These are phyloP conservation scores for Lasioglossum vierecki DNA, from an alignment of 2,888 invertebrate genomes.

Conservation along the genomic window DNA sequence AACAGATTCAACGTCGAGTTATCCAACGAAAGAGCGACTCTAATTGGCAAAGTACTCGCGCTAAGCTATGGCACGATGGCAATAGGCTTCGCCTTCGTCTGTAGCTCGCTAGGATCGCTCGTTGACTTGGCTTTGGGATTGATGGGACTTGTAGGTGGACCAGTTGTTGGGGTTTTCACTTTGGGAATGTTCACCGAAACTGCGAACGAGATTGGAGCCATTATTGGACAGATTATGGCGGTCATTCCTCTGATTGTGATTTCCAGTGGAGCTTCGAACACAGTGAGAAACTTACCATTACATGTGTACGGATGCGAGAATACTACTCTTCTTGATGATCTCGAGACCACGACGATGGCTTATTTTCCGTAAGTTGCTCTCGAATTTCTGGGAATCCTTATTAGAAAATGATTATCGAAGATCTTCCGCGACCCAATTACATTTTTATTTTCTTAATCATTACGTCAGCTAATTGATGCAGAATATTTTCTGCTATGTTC, in stretches of 20 bases:
- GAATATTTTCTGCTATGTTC: not conserved
- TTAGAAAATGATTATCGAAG: no score
- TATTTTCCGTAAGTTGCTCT: constrained; percentile 25
- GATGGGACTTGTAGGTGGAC: constrained; percentile 94
- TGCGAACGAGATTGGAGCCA: constrained; percentile 86
- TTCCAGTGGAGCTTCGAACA: constrained; percentile 53
- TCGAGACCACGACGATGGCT: not conserved
- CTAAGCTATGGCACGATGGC: constrained; percentile 73
- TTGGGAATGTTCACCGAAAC: constrained; percentile 94
- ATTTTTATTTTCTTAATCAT: no score
- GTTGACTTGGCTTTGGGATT: constrained; percentile 90
- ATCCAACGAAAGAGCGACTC: constrained; percentile 90
- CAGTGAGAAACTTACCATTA: constrained; percentile 62
- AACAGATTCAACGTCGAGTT: constrained; percentile 82
- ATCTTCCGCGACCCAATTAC: no score
- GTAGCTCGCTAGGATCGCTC: constrained; percentile 73
- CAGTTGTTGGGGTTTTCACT: constrained; percentile 93
- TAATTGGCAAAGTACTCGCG: constrained; percentile 84
- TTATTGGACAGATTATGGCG: constrained; percentile 71
- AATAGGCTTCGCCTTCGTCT: constrained; percentile 74
- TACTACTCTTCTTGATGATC: constrained; percentile 27
- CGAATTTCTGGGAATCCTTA: not conserved
- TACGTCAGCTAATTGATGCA: no score
- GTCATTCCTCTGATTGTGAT: not conserved
- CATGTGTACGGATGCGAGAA: constrained; percentile 70